Evolutionary conservation across 2,888 invertebrate species (phyloP), one percentile per base, ranked within the genome.

Genomic region (Rosalia funebris): DNA sequence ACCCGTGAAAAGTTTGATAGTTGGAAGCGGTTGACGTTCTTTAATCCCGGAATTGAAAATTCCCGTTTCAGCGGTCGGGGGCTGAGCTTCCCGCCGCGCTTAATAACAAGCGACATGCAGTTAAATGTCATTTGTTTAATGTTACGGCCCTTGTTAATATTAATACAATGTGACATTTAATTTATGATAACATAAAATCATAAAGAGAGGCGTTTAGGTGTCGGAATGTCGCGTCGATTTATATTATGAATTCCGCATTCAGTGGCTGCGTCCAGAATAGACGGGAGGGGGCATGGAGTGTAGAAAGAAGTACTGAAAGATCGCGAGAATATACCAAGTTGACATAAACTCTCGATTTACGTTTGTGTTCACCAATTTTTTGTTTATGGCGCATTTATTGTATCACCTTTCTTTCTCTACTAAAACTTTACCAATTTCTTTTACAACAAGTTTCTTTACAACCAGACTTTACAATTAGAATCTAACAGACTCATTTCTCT

Each of bases 131-230:
- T 73, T 74, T 73, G 71, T 74, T 71, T 71, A 73, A 75, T 75
- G 71, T 68, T 71, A 68, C 65, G 67, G 59, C 65, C 63, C 57
- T 57, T 66, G 61, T 63, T 71, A 66, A 72, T 73, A 73, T 73
- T 75, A 75, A 73, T 73, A 73, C 72, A 73, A 71, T 71, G 69
- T 74, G 75, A 76, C 76, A 75, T 75, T 75, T 74, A 76, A 75
- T 75, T 74, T 74, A 75, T 70, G 73, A 60, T 63, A 64, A 66
- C 71, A 66, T 67, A 71, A 72, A 73, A 73, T 71, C 71, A 69
- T 71, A 71, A 74, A 73, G 71, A 69, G 66, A 37, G 32, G 53
- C 42, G 53, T 53, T 50, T 66, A 60, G 58, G 65, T 65, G 70
- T 62, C 63, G 63, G 54, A 42, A 52, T 55, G 57, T 53, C 50